A percentile compares a stretch with the other conserved stretches of the same genome.
phyloP scores from a whole-genome alignment of 2,797 vertebrate species.

The Onychomys torridus region DNA sequence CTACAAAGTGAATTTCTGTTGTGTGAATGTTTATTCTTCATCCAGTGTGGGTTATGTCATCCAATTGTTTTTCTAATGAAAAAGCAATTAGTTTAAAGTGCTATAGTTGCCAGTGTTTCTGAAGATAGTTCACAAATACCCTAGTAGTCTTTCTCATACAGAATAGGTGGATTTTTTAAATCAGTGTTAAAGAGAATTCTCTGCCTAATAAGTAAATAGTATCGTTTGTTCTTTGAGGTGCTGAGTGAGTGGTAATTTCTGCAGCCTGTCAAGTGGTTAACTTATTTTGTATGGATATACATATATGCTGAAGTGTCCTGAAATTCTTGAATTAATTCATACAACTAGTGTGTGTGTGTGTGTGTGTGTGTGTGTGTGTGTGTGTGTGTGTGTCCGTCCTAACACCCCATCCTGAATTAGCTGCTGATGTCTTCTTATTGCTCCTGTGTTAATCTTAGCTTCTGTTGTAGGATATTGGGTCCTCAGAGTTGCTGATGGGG shows the following conservation, averaged over 20 bases:
- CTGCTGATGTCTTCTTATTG: background rate
- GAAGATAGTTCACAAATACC: background rate
- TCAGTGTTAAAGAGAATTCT: background rate
- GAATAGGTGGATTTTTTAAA: background rate
- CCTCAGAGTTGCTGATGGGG: background rate
- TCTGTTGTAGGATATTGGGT: background rate
- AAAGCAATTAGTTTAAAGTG: background rate
- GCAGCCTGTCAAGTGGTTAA: background rate
- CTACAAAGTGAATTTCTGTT: background rate
- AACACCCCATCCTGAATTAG: background rate
- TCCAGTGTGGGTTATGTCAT: background rate
- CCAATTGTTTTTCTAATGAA: background rate
- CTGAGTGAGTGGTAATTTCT: background rate
- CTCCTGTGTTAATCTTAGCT: background rate
- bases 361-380: background rate
- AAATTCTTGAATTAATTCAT: constrained; percentile 4
- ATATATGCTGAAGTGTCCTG: background rate
- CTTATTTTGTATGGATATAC: background rate
- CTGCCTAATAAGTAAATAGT: background rate
- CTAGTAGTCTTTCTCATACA: background rate
- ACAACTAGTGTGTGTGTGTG: background rate
- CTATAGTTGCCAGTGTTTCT: constrained; percentile 1
- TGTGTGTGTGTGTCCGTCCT: background rate
- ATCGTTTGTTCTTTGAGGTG: background rate
- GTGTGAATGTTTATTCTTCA: background rate